Percentiles rank a stretch among this genome's conserved stretches.
Conservation (phyloP, 2,113 vertebrate species). For the Megaleporinus macrocephalus region DNA sequence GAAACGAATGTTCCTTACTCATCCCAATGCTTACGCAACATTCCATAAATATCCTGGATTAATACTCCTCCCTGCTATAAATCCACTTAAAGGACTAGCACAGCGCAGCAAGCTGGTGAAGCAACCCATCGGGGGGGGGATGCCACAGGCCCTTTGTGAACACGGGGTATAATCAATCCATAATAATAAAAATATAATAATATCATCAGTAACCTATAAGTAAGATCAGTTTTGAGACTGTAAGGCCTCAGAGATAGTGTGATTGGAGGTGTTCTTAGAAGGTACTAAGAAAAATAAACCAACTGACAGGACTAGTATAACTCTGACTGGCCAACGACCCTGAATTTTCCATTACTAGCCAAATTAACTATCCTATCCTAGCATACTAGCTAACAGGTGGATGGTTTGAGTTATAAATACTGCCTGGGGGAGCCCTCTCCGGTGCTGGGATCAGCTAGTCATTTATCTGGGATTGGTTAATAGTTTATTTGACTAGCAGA, state of each 20-base stretch:
- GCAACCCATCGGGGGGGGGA: conserved; percentile 26
- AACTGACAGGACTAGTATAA: no score
- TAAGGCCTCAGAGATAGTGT: neutral
- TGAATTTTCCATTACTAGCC: no score
- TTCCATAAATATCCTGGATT: conserved; percentile 80
- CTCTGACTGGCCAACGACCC: no score
- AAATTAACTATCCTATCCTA: no score
- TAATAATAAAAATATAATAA: conserved; percentile 12
- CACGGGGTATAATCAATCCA: conserved; percentile 17
- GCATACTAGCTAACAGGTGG: no score
- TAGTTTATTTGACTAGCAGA: no score
- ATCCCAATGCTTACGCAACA: conserved; percentile 65
- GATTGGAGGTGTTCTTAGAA: neutral
- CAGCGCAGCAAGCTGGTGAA: conserved; percentile 59
- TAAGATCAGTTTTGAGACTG: neutral
- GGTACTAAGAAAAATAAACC: neutral
- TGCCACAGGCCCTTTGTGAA: neutral
- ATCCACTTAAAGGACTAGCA: conserved; percentile 79
- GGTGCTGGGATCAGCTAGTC: no score
- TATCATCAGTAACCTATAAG: conserved; percentile 4
- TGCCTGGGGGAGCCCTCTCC: no score
- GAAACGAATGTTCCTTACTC: conserved; percentile 52
- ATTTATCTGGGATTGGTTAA: no score
- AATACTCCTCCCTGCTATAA: conserved; percentile 75
- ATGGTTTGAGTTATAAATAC: no score